phyloP scores from a whole-genome alignment of 2,113 vertebrate species.

The Chitala chitala region DNA sequence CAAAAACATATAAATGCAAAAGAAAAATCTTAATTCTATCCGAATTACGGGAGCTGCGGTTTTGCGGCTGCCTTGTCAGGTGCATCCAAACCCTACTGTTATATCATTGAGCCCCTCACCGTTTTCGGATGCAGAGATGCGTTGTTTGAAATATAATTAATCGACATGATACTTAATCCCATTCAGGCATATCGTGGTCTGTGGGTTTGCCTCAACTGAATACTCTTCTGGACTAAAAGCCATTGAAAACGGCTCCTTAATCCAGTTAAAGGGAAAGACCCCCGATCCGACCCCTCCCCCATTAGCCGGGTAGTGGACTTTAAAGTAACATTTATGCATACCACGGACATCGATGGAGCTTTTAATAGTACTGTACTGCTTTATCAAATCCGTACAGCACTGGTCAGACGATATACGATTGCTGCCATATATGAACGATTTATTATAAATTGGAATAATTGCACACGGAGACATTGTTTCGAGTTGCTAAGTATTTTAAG shows the following conservation, averaged over 20 bases:
- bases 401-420: too few species aligned
- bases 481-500: background rate
- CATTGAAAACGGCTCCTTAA: conserved; percentile 12
- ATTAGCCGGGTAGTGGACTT: conserved; percentile 11
- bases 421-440: too few species aligned
- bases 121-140: too few species aligned
- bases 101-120: background rate
- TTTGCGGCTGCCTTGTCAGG: conserved; percentile 1
- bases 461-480: background rate
- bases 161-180: background rate
- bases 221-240: background rate
- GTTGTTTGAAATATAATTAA: background rate
- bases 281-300: conserved; percentile 11
- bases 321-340: background rate
- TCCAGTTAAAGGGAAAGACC: conserved; percentile 15
- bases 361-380: too few species aligned
- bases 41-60: background rate
- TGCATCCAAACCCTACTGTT: background rate
- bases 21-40: background rate
- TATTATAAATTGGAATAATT: background rate
- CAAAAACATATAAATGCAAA: background rate
- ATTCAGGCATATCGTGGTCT: background rate
- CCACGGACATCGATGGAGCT: background rate
- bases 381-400: too few species aligned
- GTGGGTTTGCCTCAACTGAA: conserved; percentile 1